Base-by-base conservation (phyloP, 2,113 vertebrate species). In the Seriola aureovittata region DNA sequence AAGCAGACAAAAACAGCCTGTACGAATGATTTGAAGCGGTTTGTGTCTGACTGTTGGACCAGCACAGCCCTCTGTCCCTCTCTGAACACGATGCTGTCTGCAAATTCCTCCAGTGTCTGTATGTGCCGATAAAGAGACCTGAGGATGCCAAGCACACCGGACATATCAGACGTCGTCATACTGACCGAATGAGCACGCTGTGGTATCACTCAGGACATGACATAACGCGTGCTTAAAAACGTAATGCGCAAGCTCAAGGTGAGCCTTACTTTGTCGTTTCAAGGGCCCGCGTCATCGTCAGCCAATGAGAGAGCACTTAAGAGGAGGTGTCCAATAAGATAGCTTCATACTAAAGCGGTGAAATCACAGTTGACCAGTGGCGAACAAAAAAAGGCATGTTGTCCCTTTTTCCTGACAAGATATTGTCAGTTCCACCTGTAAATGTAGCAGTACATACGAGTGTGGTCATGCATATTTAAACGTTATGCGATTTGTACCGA, bases 21-120 rank as follows among this genome's bases (percentile, higher is more conserved):
- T 8, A 90, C 71, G 38, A 94, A 94, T 0, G 76, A 10, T 16
- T 67, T 85, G 57, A 93, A 92, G 4, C 86, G 80, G 21, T 8
- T 34, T 1, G 89, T 58, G 76, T 96, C 95, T 0, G 78, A 38
- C 23, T 88, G 59, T n/a, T 93, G 79, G 0, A 91, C 19, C 1
- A 95, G 65, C 13, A 21, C 29, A 0, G 86, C 75, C 66, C 63
- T 89, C 19, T 59, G 77, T 8, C 93, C 94, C 21, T 95, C 92
- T 59, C 48, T 88, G 72, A 91, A 95, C 23, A 90, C 82, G 1
- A 94, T 19, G 6, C 48, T 38, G 34, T 86, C 60, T 0, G 80
- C 79, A 36, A 95, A 95, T 69, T 94, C 83, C 58, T 92, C 91
- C 58, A 95, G 64, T 0, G 91, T 92, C 78, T 86, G 78, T 0